Evolutionary conservation across 2,888 invertebrate species (phyloP).

Genomic region (Diabrotica balteata): DNA sequence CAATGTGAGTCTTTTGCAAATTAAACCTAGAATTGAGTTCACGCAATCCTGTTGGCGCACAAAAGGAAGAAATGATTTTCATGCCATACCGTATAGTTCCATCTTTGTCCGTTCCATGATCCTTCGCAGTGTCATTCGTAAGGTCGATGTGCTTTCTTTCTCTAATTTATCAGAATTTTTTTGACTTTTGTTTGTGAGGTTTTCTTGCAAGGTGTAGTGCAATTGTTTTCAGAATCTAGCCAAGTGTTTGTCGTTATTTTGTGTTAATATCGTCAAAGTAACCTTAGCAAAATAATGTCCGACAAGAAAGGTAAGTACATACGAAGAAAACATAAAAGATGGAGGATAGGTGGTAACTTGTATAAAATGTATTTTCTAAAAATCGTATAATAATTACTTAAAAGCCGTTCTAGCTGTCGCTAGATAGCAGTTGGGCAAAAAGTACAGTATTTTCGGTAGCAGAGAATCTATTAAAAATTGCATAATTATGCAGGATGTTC

Average conservation of each 20-base stretch:
- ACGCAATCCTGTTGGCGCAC: slow-evolving; percentile 28
- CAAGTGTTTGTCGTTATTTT: slow-evolving; percentile 37
- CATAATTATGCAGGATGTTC: slow-evolving; percentile 59
- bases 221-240: slow-evolving; percentile 31
- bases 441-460: slow-evolving; percentile 31
- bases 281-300: slow-evolving; percentile 43
- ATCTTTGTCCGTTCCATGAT: slow-evolving; percentile 14
- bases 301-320: slow-evolving; percentile 53
- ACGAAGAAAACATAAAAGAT: slow-evolving; percentile 33
- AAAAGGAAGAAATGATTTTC: slow-evolving; percentile 30
- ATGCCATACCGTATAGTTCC: slow-evolving; percentile 15
- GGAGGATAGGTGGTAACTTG: slow-evolving; percentile 36
- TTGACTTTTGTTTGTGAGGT: slow-evolving; percentile 38
- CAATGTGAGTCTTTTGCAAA: neutral
- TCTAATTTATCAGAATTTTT: slow-evolving; percentile 37
- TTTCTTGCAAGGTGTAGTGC: slow-evolving; percentile 34
- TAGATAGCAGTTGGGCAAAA: slow-evolving; percentile 25
- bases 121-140: slow-evolving; percentile 22
- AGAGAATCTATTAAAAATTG: slow-evolving; percentile 47
- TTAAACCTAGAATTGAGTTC: slow-evolving; percentile 22
- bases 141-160: slow-evolving; percentile 33
- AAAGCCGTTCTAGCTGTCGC: slow-evolving; percentile 12
- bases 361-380: slow-evolving; percentile 24
- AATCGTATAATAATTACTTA: slow-evolving; percentile 8
- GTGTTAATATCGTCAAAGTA: slow-evolving; percentile 33